Conservation (phyloP, 2,888 invertebrate species). For the Erebia epiphron region DNA sequence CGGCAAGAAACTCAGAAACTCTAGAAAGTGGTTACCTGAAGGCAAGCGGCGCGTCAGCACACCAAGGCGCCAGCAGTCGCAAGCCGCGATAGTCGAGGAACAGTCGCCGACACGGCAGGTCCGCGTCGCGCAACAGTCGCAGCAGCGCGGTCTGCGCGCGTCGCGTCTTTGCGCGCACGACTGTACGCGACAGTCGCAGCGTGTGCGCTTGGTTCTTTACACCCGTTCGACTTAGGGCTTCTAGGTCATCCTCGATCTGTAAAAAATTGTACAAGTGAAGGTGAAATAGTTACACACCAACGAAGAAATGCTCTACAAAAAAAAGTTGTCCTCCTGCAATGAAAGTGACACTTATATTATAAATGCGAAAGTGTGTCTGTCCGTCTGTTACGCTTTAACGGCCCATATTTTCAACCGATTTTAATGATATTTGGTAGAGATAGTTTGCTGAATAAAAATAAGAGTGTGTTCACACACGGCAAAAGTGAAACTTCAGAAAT, state of each 20-base stretch:
- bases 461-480: too few relatives aligned
- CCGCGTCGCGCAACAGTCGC: slow-evolving; percentile 89
- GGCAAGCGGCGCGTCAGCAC: slow-evolving; percentile 87
- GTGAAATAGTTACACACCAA: too few relatives aligned
- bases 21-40: slow-evolving; percentile 57
- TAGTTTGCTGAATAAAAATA: too few relatives aligned
- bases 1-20: too few relatives aligned
- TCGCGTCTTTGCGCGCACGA: slow-evolving; percentile 94
- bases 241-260: slow-evolving; percentile 94
- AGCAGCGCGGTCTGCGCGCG: slow-evolving; percentile 90
- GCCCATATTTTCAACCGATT: too few relatives aligned
- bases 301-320: too few relatives aligned
- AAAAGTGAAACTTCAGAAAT: too few relatives aligned
- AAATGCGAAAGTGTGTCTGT: too few relatives aligned
- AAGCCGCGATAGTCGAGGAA: slow-evolving; percentile 97
- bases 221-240: slow-evolving; percentile 89
- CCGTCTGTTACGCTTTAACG: too few relatives aligned
- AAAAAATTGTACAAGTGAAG: background rate
- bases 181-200: slow-evolving; percentile 92
- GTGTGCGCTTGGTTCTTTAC: slow-evolving; percentile 96
- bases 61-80: slow-evolving; percentile 95
- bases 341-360: too few relatives aligned
- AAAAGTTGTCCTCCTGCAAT: too few relatives aligned
- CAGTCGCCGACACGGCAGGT: slow-evolving; percentile 91
- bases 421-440: too few relatives aligned